phyloP scores from a whole-genome alignment of 2,888 invertebrate species.

The Cecidostiba fungosa region DNA sequence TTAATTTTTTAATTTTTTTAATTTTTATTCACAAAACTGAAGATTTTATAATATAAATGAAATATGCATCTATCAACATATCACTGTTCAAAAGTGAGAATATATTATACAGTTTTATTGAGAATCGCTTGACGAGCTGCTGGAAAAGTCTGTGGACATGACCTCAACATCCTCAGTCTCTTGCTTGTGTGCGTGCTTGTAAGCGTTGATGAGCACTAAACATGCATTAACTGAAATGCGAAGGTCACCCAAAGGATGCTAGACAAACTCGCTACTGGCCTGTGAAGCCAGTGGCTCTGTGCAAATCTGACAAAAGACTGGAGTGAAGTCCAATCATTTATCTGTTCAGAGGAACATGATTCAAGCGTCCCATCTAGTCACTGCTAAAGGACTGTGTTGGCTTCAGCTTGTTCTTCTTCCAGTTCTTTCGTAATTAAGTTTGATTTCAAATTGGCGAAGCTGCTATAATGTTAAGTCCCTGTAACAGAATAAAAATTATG shows the following conservation, averaged over 20 bases:
- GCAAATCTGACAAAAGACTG: constrained; percentile 85
- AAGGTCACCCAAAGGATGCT: constrained; percentile 92
- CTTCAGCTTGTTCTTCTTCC: constrained; percentile 92
- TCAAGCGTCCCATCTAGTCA: constrained; percentile 87
- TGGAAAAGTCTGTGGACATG: constrained; percentile 98
- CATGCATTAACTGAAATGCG: constrained; percentile 90
- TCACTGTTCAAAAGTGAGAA: too few relatives aligned
- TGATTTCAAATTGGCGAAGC: constrained; percentile 92
- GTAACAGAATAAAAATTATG: constrained; percentile 68
- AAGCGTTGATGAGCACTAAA: constrained; percentile 87
- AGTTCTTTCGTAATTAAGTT: constrained; percentile 93
- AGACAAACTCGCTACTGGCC: constrained; percentile 92
- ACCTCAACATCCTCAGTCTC: constrained; percentile 94
- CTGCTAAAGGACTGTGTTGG: constrained; percentile 90
- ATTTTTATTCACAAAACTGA: too few relatives aligned
- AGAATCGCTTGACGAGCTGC: constrained; percentile 97
- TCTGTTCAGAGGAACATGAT: constrained; percentile 91
- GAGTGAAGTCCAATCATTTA: constrained; percentile 83
- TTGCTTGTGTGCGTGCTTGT: constrained; percentile 85
- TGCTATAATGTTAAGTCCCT: constrained; percentile 91
- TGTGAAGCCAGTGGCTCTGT: constrained; percentile 87
- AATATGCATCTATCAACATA: too few relatives aligned
- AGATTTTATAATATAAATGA: too few relatives aligned
- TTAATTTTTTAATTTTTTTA: too few relatives aligned
- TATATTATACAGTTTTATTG: constrained; percentile 85